These are phyloP conservation scores for Halocynthia roretzi DNA, from an alignment of 23 tunicate species.

Conservation along the genomic window DNA sequence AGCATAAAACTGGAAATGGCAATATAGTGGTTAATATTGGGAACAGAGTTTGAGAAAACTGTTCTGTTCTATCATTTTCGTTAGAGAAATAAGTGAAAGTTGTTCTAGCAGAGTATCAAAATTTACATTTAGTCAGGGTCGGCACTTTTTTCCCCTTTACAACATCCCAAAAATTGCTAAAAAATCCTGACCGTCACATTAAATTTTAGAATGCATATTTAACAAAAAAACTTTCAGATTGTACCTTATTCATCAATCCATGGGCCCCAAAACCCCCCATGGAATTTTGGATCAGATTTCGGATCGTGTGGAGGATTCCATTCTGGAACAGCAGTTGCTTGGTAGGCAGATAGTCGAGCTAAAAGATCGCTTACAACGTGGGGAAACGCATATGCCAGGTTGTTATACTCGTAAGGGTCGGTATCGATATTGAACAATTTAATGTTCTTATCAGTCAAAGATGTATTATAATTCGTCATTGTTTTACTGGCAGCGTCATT, in stretches of 20 bases:
- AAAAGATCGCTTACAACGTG: constrained; percentile 50
- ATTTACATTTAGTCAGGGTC: no score
- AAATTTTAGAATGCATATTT: no score
- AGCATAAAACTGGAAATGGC: no score
- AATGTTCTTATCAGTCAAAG: not conserved
- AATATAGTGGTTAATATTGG: no score
- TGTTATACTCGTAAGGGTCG: constrained; percentile 65
- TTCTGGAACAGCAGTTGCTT: constrained; percentile 78
- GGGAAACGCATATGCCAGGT: constrained; percentile 53
- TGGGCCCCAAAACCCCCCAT: constrained; percentile 90
- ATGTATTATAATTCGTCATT: not conserved
- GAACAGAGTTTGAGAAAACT: no score
- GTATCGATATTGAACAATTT: constrained; percentile 49
- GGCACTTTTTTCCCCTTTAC: no score
- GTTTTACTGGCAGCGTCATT: not conserved
- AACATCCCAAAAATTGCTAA: no score
- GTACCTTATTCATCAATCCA: constrained; percentile 28
- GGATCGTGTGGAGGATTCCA: constrained; percentile 54
- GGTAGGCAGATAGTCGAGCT: constrained; percentile 30
- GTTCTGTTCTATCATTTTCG: no score
- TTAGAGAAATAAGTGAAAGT: no score
- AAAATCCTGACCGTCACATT: no score
- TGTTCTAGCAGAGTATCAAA: no score
- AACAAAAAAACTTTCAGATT: no score
- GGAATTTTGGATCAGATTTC: constrained; percentile 51